A percentile compares a stretch with the other conserved stretches of the same genome.
These are phyloP conservation scores for Antechinus stuartii DNA, from an alignment of 2,113 vertebrate species.

Conservation along the genomic window DNA sequence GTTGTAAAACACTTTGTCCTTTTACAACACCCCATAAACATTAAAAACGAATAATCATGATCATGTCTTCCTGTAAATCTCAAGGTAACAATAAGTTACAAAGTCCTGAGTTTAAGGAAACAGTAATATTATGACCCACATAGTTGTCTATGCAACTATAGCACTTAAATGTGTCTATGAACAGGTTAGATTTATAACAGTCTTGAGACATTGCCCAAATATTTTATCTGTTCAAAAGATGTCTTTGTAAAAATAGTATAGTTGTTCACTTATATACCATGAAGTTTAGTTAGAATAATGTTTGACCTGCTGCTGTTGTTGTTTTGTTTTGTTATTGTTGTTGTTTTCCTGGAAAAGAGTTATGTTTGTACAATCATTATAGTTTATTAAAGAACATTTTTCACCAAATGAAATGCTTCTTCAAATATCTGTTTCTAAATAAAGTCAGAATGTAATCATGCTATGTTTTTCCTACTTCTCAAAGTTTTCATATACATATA, in stretches of 20 bases:
- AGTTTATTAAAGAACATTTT: not conserved
- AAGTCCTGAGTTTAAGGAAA: constrained; percentile 34
- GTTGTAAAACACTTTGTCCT: not conserved
- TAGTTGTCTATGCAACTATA: fast-evolving
- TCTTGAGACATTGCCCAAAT: not conserved
- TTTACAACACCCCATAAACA: not conserved
- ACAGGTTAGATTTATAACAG: not conserved
- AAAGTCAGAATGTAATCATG: not conserved
- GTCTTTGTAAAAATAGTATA: not conserved
- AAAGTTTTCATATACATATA: not conserved
- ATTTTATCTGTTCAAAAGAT: constrained; percentile 6
- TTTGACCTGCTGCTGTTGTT: not conserved
- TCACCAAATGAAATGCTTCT: not conserved
- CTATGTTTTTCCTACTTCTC: not conserved
- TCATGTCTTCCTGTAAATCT: not conserved
- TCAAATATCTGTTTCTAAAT: not conserved
- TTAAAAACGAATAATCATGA: not conserved
- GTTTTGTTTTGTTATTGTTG: too few relatives aligned
- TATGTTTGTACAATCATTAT: not conserved
- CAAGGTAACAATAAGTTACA: not conserved
- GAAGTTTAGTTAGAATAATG: not conserved
- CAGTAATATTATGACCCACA: not conserved
- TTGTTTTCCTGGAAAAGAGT: not conserved
- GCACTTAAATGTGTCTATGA: not conserved
- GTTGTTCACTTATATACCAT: not conserved